phyloP scores from a whole-genome alignment of 2,797 vertebrate species.

The Rhyacichthys aspro region DNA sequence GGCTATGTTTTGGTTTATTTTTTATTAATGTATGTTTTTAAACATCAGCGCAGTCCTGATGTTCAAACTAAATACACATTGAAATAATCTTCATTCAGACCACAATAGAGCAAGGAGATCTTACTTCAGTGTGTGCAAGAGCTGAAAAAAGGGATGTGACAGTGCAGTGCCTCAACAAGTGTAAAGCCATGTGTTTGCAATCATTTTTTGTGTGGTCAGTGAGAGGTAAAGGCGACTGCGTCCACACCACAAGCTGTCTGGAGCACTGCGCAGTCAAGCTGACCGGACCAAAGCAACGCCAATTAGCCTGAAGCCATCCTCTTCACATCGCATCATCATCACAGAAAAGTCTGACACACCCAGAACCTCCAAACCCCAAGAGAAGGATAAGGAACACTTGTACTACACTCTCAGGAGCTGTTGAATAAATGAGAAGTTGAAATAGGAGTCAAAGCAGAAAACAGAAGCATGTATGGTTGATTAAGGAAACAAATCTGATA shows the following conservation, averaged over 20 bases:
- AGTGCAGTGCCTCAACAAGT: conserved; percentile 36
- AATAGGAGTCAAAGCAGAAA: neutral
- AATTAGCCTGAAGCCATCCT: conserved; percentile 67
- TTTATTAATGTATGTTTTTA: too few relatives aligned
- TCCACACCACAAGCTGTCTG: conserved; percentile 57
- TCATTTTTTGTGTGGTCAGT: conserved; percentile 43
- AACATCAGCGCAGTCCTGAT: too few relatives aligned
- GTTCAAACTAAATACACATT: too few relatives aligned
- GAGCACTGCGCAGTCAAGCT: conserved; percentile 56
- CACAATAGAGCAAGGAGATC: too few relatives aligned
- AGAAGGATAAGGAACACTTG: conserved; percentile 11
- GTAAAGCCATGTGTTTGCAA: conserved; percentile 37
- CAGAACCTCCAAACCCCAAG: conserved; percentile 31
- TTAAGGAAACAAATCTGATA: neutral
- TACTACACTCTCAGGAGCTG: conserved; percentile 1
- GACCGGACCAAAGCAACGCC: conserved; percentile 49
- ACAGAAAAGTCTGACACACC: conserved; percentile 50
- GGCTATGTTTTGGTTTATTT: too few relatives aligned
- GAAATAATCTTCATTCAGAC: too few relatives aligned
- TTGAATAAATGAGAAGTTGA: neutral
- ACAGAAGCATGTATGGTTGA: neutral
- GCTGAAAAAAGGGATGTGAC: conserved; percentile 34
- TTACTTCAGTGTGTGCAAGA: too few relatives aligned
- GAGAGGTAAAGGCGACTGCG: conserved; percentile 47
- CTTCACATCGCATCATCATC: conserved; percentile 67